Evolutionary conservation across 2,797 vertebrate genomes (phyloP).

Genomic region (Vireo griseus): DNA sequence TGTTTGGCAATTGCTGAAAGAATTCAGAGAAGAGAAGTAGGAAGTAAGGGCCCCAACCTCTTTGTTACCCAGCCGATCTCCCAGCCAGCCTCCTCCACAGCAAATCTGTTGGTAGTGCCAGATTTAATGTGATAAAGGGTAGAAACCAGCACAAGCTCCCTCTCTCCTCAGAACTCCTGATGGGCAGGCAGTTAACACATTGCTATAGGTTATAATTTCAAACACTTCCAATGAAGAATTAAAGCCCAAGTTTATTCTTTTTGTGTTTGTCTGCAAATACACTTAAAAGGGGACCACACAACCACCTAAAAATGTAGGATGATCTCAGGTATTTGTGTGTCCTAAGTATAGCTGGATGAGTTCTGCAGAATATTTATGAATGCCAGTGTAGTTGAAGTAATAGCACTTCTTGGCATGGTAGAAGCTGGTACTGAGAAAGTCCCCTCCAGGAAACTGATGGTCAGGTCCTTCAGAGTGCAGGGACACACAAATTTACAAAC

Average conservation of each 20-base stretch:
- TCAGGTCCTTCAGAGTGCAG: neutral
- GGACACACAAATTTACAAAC: neutral
- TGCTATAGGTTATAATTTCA: neutral
- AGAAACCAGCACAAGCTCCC: neutral
- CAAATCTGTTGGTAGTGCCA: neutral
- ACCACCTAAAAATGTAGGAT: neutral
- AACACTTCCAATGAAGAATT: neutral
- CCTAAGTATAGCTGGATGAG: neutral
- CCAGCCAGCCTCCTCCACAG: neutral
- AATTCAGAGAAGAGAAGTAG: neutral
- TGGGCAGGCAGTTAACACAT: neutral
- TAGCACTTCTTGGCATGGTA: neutral
- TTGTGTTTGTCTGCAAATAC: neutral
- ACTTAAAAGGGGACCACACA: neutral
- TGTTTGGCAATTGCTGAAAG: neutral
- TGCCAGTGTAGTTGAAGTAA: neutral
- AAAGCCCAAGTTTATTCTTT: neutral
- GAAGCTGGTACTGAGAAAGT: neutral
- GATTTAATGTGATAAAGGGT: neutral
- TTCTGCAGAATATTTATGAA: neutral
- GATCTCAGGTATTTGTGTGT: neutral
- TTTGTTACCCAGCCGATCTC: neutral
- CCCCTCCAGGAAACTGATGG: neutral
- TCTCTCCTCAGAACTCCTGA: neutral
- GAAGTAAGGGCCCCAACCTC: neutral